Conservation (phyloP, 2,888 invertebrate genomes). For the Hermaeophaga mercurialis region DNA sequence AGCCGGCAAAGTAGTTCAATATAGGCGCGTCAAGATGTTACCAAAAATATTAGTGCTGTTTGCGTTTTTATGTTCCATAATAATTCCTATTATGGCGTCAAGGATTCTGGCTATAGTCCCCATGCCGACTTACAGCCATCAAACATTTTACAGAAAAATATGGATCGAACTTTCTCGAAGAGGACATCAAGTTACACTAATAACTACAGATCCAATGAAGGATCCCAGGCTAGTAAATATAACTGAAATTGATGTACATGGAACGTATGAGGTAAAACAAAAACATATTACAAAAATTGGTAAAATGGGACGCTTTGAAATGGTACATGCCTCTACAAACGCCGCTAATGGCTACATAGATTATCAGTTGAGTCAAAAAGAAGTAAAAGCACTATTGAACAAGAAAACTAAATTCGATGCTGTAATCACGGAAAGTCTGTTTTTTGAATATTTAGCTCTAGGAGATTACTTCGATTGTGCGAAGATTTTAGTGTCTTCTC, state of each 20-base stretch:
- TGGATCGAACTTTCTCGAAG: conserved; percentile 44
- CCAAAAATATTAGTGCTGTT: no score
- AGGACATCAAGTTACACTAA: conserved; percentile 50
- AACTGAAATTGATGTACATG: conserved; percentile 38
- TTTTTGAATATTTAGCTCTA: neutral
- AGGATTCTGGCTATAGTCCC: conserved; percentile 42
- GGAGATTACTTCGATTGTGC: neutral
- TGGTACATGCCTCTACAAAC: neutral
- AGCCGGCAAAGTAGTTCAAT: no score
- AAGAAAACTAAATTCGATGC: neutral
- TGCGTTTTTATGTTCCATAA: no score
- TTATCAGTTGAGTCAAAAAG: neutral
- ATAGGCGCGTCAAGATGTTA: no score
- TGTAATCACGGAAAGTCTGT: neutral
- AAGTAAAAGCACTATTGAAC: neutral
- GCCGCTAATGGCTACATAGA: neutral
- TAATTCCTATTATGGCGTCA: neutral
- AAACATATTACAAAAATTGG: neutral
- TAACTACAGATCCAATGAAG: conserved; percentile 46
- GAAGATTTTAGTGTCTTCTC: neutral
- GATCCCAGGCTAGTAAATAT: conserved; percentile 36
- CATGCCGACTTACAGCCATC: conserved; percentile 46
- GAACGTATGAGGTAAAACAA: conserved; percentile 13
- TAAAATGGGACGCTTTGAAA: neutral
- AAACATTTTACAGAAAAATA: conserved; percentile 43